Percentiles rank a stretch among this genome's conserved stretches.
Evolutionary conservation across 2,888 invertebrate genomes (phyloP).

Genomic region (Colletes collaris): DNA sequence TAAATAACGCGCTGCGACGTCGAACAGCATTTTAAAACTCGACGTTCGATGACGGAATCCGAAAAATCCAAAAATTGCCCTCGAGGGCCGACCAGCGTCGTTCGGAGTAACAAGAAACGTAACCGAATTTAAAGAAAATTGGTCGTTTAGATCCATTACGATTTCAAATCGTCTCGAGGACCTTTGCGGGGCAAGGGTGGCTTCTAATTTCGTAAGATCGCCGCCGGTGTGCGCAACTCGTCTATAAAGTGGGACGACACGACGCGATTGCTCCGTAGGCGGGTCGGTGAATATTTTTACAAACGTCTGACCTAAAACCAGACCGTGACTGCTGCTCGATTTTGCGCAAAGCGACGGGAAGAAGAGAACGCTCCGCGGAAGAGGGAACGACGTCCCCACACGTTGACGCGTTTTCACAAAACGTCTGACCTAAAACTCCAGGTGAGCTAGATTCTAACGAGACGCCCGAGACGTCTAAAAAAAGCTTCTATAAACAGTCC

Average conservation of each 20-base stretch:
- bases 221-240: conserved; percentile 15
- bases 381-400: background rate
- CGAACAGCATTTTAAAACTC: too few species aligned
- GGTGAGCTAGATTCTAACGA: conserved; percentile 10
- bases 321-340: conserved; percentile 56
- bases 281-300: conserved; percentile 50
- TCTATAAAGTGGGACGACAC: conserved; percentile 53
- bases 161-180: too few species aligned
- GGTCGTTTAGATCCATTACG: too few species aligned
- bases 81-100: too few species aligned
- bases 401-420: conserved; percentile 25
- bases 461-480: background rate
- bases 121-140: too few species aligned
- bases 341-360: conserved; percentile 44
- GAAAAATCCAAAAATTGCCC: too few species aligned
- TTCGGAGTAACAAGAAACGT: too few species aligned
- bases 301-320: conserved; percentile 63
- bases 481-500: conserved; percentile 1
- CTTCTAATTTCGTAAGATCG: conserved; percentile 28
- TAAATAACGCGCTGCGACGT: too few species aligned
- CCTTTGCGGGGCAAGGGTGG: background rate
- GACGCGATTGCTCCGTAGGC: conserved; percentile 37
- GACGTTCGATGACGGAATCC: too few species aligned
- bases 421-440: conserved; percentile 53
- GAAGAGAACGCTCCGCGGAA: background rate